Conservation (phyloP, 2,888 invertebrate genomes). For the Flexamia atlantica region DNA sequence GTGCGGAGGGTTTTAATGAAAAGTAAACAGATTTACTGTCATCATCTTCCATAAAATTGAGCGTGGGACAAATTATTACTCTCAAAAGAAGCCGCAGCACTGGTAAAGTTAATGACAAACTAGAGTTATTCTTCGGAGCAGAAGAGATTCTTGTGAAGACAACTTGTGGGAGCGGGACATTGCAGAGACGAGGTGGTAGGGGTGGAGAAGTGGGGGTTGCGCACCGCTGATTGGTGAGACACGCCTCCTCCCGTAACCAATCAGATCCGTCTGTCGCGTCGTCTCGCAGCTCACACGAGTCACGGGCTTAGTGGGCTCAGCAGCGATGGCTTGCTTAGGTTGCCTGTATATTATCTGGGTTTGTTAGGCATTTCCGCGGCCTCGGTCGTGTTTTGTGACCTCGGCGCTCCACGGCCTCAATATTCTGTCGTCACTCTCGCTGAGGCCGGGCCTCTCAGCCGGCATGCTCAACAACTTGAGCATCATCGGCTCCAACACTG, state of each 20-base stretch:
- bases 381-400: constrained; percentile 34
- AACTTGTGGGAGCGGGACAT: constrained; percentile 48
- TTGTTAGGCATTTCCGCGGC: neutral
- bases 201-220: constrained; percentile 23
- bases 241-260: constrained; percentile 43
- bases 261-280: constrained; percentile 24
- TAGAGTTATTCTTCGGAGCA: constrained; percentile 58
- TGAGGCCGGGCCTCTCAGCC: constrained; percentile 64
- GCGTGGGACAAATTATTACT: constrained; percentile 36
- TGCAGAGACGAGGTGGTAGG: constrained; percentile 14
- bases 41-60: constrained; percentile 17
- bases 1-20: neutral
- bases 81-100: constrained; percentile 49
- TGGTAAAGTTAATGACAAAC: constrained; percentile 48
- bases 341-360: constrained; percentile 3
- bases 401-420: constrained; percentile 62
- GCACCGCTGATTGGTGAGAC: constrained; percentile 53
- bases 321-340: constrained; percentile 30
- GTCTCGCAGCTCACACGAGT: constrained; percentile 25
- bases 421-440: constrained; percentile 64
- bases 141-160: constrained; percentile 48
- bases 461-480: constrained; percentile 73
- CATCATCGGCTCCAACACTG: constrained; percentile 71
- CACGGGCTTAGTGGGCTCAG: constrained; percentile 14
- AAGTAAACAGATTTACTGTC: constrained; percentile 17